Percentiles rank a stretch among this genome's conserved stretches.
phyloP scores from a whole-genome alignment of 1,140 invertebrate genomes.

The Uloborus diversus region DNA sequence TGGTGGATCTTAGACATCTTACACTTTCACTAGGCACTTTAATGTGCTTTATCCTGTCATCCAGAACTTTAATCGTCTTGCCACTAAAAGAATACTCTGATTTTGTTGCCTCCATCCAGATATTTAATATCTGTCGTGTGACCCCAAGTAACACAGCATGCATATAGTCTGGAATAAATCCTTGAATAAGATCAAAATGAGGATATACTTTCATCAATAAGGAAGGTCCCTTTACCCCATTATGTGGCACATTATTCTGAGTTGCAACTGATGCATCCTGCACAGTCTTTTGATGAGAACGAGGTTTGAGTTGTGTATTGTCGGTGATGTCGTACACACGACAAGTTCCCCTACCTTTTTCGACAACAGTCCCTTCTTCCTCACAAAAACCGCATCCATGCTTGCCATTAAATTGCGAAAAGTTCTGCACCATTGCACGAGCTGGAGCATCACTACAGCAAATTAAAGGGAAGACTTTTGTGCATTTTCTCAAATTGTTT shows the following conservation, averaged over 20 bases:
- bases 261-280: background rate
- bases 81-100: background rate
- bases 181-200: background rate
- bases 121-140: background rate
- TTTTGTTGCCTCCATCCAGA: background rate
- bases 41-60: background rate
- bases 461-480: background rate
- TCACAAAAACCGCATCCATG: conserved; percentile 4
- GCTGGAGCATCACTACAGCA: background rate
- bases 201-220: background rate
- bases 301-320: background rate
- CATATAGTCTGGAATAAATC: conserved; percentile 11
- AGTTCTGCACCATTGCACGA: conserved; percentile 10
- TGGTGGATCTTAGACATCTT: background rate
- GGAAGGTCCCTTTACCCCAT: background rate
- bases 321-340: background rate
- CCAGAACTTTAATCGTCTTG: background rate
- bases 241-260: background rate
- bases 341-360: background rate
- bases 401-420: background rate
- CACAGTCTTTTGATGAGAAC: background rate
- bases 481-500: background rate
- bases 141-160: background rate
- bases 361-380: background rate
- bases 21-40: background rate